A percentile compares a stretch with the other conserved stretches of the same genome.
These are phyloP conservation scores for Muntiacus reevesi DNA, from an alignment of 2,113 vertebrate genomes.

Conservation along the genomic window DNA sequence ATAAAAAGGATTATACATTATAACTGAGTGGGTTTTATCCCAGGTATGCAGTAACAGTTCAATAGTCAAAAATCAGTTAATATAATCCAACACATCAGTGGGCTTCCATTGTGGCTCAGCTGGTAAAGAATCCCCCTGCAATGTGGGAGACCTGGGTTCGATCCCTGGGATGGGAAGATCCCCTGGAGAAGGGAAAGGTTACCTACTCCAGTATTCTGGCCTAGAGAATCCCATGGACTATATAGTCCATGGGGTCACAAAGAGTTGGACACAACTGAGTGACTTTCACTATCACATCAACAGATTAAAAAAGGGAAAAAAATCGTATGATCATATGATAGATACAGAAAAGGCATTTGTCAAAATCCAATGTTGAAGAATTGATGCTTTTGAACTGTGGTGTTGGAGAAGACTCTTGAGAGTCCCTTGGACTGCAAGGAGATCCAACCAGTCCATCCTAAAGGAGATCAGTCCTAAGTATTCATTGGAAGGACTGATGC, in stretches of 20 bases:
- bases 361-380: background rate
- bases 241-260: background rate
- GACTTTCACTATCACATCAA: background rate
- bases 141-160: background rate
- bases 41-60: background rate
- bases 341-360: background rate
- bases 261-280: background rate
- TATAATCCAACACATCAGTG: background rate
- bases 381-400: background rate
- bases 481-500: background rate
- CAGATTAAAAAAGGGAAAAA: background rate
- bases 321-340: background rate
- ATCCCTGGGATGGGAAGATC: background rate
- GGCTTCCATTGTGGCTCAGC: background rate
- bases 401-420: background rate
- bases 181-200: background rate
- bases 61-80: background rate
- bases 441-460: background rate
- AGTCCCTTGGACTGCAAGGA: background rate
- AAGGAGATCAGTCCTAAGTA: background rate
- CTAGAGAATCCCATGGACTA: background rate
- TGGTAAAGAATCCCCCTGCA: background rate
- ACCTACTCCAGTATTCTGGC: background rate
- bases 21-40: background rate
- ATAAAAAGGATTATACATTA: background rate